phyloP scores from a whole-genome alignment of 2,888 invertebrate genomes.

The Pristionchus arcanus region DNA sequence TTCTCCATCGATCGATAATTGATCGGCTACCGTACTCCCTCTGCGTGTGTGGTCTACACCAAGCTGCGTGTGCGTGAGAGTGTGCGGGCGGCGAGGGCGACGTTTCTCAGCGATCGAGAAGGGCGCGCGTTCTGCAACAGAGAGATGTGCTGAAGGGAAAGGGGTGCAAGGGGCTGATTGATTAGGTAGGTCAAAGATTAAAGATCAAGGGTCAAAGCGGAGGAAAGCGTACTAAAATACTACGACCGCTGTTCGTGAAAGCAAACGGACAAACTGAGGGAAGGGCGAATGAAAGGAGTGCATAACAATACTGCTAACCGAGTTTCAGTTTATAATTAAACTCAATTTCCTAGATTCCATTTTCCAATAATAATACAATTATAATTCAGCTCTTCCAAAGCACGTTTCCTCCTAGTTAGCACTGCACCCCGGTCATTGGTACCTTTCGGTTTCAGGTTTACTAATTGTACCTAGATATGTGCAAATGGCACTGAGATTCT shows the following conservation, averaged over 20 bases:
- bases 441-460: no score
- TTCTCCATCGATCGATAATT: slow-evolving; percentile 39
- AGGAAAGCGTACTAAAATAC: background rate
- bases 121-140: background rate
- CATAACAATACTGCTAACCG: background rate
- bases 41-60: background rate
- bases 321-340: background rate
- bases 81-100: slow-evolving; percentile 26
- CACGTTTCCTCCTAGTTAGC: background rate
- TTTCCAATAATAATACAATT: background rate
- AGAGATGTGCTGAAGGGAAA: background rate
- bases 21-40: background rate
- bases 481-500: background rate
- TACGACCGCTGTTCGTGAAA: background rate
- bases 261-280: background rate
- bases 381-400: no score
- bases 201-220: background rate
- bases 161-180: background rate
- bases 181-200: background rate
- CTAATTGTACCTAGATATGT: no score
- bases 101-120: background rate
- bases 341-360: background rate
- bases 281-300: background rate
- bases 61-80: background rate
- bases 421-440: background rate